Evolutionary conservation across 2,797 vertebrate genomes (phyloP).

Genomic region (Lepus oiostolus): DNA sequence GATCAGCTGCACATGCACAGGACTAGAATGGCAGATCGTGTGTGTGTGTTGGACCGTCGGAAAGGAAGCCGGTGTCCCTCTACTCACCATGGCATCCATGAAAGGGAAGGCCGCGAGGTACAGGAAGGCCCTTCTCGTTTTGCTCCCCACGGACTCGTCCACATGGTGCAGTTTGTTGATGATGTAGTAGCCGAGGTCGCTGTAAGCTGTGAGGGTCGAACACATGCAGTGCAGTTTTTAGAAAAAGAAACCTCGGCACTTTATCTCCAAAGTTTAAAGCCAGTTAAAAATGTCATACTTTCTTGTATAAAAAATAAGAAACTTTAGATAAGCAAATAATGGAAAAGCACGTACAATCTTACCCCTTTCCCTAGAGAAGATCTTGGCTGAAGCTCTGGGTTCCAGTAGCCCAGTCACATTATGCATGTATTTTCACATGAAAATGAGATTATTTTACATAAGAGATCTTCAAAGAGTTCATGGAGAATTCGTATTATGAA

Average conservation of each 20-base stretch:
- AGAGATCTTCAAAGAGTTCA: too few species aligned
- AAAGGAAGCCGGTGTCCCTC: accelerated
- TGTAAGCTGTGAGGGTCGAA: constrained; percentile 92
- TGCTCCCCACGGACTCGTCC: constrained; percentile 97
- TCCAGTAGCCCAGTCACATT: background rate
- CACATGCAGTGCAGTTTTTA: background rate
- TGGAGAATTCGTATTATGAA: too few species aligned
- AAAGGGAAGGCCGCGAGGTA: constrained; percentile 98
- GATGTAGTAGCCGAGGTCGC: constrained; percentile 99
- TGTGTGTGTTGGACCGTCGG: accelerated
- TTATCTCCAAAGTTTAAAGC: background rate
- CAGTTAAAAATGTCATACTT: background rate
- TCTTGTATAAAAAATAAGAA: background rate
- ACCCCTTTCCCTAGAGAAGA: background rate
- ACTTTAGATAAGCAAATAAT: background rate
- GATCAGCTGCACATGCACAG: background rate
- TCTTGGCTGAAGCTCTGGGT: background rate
- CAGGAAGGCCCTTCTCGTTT: constrained; percentile 97
- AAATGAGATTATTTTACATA: background rate
- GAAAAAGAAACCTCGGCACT: background rate
- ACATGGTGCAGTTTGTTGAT: constrained; percentile 99
- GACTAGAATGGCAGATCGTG: background rate
- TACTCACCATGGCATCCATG: constrained; percentile 98
- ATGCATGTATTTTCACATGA: background rate
- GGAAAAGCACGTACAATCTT: background rate